Evolutionary conservation across 2,797 vertebrate species (phyloP), one percentile per base, ranked within the genome.

Genomic region (Anomalospiza imberbis): DNA sequence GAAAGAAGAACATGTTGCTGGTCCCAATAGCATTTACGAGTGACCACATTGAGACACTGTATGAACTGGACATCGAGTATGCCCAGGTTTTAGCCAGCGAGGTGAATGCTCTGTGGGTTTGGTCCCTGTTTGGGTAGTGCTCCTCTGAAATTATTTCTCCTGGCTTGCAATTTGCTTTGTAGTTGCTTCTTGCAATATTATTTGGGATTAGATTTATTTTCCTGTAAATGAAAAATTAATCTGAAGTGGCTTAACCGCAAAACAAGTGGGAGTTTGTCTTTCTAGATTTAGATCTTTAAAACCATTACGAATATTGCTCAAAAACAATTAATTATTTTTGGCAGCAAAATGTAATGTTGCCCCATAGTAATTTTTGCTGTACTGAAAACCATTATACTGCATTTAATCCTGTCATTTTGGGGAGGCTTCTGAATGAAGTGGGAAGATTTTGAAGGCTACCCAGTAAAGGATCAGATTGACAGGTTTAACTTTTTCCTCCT

Each of bases 21-120:
- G 99, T 99, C n/a, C 99, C 99, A 2, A 99, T 99, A 31, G 99
- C 99, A 1, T 99, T 99, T 79, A 99, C 99, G 29, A 99, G 99
- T 1, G 99, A 99, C 94, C 99, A 99, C 98, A 99, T 99, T 7
- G 99, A 99, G 95, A 99, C 99, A 0, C 97, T 99, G 2, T 99
- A 99, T 9, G 99, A 99, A 17, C 98, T 99, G 85, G 99, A 99
- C 89, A 99, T 99, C 0, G 99, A 99, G 97, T 99, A 99, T 28
- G 98, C 98, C 1, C 98, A 99, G 86, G 98, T 99, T 53, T 96
- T 99, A 67, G 99, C 98, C 2, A 98, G 98, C 7, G 98, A 99
- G 99, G 99, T 99, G 67, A 94, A 3, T 45, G 44, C 13, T 61
- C 19, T 34, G 1, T 16, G 31, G 17, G 6, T 32, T 38, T 63